These are phyloP conservation scores for Rhynchopsitta pachyrhyncha DNA, from an alignment of 2,113 vertebrate genomes.

Conservation along the genomic window DNA sequence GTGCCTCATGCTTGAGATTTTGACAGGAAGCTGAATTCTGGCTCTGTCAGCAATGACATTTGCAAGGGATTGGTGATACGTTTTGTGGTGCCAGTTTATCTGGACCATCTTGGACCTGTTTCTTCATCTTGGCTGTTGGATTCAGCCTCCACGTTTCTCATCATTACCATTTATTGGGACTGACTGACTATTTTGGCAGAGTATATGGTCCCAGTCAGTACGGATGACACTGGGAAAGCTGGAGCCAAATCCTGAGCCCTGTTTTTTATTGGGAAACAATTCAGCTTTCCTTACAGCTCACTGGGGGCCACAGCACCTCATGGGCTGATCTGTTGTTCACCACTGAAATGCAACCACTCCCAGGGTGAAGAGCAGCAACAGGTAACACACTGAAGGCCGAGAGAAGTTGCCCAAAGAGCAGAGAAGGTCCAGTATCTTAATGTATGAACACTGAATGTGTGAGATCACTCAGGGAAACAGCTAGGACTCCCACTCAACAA, in stretches of 20 bases:
- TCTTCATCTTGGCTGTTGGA: conserved; percentile 17
- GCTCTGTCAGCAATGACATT: not conserved
- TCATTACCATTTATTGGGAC: not conserved
- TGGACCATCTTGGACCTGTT: not conserved
- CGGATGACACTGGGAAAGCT: not conserved
- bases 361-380: not conserved
- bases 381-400: not conserved
- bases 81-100: not conserved
- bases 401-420: not conserved
- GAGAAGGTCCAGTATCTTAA: not conserved
- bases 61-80: not conserved
- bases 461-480: not conserved
- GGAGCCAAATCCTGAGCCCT: not conserved
- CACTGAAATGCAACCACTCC: conserved; percentile 1
- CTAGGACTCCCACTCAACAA: not conserved
- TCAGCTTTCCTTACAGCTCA: not conserved
- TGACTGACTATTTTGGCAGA: not conserved
- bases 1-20: not conserved
- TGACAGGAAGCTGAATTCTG: not conserved
- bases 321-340: not conserved
- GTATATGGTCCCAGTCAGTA: not conserved
- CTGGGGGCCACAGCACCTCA: not conserved
- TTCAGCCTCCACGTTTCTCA: not conserved
- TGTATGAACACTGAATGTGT: rapidly evolving
- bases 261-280: not conserved